Evolutionary conservation across 1,140 invertebrate species (phyloP).

Genomic region (Heterodera carotae): DNA sequence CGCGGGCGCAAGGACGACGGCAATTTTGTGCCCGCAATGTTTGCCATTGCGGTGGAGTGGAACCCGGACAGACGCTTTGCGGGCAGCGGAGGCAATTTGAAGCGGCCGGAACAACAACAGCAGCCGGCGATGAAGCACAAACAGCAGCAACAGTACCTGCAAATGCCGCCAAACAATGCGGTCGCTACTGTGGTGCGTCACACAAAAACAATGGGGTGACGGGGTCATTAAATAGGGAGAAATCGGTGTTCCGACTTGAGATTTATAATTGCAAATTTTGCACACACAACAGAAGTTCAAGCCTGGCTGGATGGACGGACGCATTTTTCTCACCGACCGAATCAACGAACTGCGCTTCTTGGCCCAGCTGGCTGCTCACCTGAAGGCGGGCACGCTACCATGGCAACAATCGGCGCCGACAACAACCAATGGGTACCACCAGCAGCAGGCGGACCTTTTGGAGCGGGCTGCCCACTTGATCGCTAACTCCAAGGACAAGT

Average conservation of each 20-base stretch:
- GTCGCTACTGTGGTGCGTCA: constrained; percentile 8
- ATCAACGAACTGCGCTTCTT: constrained; percentile 34
- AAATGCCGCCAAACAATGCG: constrained; percentile 28
- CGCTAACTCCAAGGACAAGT: constrained; percentile 6
- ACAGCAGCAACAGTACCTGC: neutral
- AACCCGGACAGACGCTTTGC: constrained; percentile 1
- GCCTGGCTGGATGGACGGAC: constrained; percentile 37
- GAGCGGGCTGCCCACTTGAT: constrained; percentile 24
- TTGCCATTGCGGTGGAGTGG: constrained; percentile 36
- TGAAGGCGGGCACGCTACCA: constrained; percentile 31
- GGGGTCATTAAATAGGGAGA: neutral
- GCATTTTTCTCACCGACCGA: constrained; percentile 32
- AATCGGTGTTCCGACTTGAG: too few species aligned
- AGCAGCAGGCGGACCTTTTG: constrained; percentile 12
- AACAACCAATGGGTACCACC: neutral
- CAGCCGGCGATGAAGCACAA: too few species aligned
- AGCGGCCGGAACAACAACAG: constrained; percentile 9
- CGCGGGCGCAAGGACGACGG: neutral
- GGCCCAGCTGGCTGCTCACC: constrained; percentile 1
- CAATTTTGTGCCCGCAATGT: constrained; percentile 31
- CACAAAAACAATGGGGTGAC: neutral
- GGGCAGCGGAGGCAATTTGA: constrained; percentile 6
- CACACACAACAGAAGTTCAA: constrained; percentile 42
- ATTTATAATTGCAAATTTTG: constrained; percentile 28
- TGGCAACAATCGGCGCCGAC: neutral